Conservation (phyloP, 1,140 invertebrate genomes). For the Homalodisca vitripennis region DNA sequence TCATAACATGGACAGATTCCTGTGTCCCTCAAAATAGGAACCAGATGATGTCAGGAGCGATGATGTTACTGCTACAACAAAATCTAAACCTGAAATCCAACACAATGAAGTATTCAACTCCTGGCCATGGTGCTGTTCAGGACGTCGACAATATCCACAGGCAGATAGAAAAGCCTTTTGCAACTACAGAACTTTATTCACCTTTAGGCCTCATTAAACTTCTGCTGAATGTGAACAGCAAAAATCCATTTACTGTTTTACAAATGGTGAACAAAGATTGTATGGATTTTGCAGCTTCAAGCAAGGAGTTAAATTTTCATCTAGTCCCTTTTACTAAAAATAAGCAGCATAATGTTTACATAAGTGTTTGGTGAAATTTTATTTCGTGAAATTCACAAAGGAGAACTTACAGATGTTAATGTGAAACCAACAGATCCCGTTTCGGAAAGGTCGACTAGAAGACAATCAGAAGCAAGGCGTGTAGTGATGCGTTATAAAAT, state of each 20-base stretch:
- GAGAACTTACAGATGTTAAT: too few relatives aligned
- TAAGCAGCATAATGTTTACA: too few relatives aligned
- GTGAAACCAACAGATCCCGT: too few relatives aligned
- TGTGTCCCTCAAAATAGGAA: slow-evolving; percentile 43
- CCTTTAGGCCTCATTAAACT: slow-evolving; percentile 9
- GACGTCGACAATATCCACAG: slow-evolving; percentile 42
- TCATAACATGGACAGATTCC: slow-evolving; percentile 41
- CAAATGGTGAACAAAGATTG: slow-evolving; percentile 10
- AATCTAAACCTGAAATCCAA: slow-evolving; percentile 34
- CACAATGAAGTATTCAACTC: slow-evolving; percentile 41
- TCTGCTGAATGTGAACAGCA: not conserved
- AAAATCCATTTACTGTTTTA: not conserved
- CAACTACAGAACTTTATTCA: slow-evolving; percentile 16
- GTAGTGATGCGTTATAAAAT: too few relatives aligned
- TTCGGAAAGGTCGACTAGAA: too few relatives aligned
- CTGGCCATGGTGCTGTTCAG: slow-evolving; percentile 41
- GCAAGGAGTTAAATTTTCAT: not conserved
- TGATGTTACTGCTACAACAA: slow-evolving; percentile 36
- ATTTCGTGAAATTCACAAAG: too few relatives aligned
- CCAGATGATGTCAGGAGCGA: slow-evolving; percentile 39
- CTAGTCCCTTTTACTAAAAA: not conserved
- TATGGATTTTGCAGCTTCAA: slow-evolving; percentile 1
- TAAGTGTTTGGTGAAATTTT: too few relatives aligned
- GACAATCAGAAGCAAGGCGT: too few relatives aligned
- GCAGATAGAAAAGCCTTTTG: slow-evolving; percentile 39